A percentile compares a stretch with the other conserved stretches of the same genome.
Conservation (phyloP, 2,113 vertebrate species). For the Zapornia atra region DNA sequence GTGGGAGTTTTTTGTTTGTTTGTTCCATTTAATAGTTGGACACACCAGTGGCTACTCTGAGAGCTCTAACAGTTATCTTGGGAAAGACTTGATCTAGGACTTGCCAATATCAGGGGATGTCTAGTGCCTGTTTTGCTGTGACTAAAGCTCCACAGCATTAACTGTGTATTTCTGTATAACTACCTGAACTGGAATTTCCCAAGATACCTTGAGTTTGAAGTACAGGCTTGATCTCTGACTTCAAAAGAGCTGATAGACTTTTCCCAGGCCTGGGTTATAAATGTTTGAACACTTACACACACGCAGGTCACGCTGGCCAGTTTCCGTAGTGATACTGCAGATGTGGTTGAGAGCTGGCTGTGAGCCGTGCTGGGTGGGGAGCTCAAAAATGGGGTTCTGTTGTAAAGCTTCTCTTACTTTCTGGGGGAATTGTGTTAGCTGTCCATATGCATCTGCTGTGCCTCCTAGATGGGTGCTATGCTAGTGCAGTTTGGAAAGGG, state of each 20-base stretch:
- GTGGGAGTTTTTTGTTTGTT: not conserved
- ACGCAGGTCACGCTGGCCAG: not conserved
- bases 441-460: not conserved
- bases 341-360: not conserved
- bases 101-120: not conserved
- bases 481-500: not conserved
- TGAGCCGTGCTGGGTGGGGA: not conserved
- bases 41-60: not conserved
- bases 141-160: not conserved
- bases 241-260: not conserved
- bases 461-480: not conserved
- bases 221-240: not conserved
- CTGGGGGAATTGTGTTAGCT: not conserved
- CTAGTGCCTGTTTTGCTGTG: not conserved
- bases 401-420: not conserved
- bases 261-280: not conserved
- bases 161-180: not conserved
- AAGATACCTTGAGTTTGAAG: not conserved
- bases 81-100: not conserved
- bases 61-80: not conserved
- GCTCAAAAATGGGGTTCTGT: not conserved
- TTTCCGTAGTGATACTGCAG: not conserved
- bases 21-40: not conserved
- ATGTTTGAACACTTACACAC: not conserved
- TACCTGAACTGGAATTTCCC: not conserved